Evolutionary conservation across 2,113 vertebrate species (phyloP).

Genomic region (Sciurus niger): DNA sequence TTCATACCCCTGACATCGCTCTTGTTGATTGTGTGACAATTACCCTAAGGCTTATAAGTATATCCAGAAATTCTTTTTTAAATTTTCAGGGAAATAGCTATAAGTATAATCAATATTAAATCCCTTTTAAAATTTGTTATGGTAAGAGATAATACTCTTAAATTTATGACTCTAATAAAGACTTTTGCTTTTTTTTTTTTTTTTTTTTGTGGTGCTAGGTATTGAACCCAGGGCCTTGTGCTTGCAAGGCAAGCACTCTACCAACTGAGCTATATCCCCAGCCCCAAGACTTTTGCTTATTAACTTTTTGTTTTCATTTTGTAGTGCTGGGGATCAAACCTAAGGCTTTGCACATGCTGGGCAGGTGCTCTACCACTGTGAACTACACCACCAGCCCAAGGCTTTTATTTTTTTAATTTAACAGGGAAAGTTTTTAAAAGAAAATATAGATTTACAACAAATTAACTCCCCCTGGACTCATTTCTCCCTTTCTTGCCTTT

Average conservation of each 20-base stretch:
- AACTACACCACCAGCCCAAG: neutral
- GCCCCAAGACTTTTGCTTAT: too few species aligned
- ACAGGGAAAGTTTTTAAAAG: conserved; percentile 42
- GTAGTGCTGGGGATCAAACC: too few species aligned
- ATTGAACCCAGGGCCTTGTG: too few species aligned
- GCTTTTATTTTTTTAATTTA: conserved; percentile 52
- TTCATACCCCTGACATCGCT: neutral
- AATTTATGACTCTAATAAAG: neutral
- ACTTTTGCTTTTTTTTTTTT: too few species aligned
- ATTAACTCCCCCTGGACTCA: conserved; percentile 7
- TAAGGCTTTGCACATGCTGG: too few species aligned
- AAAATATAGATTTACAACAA: neutral
- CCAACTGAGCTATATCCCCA: too few species aligned
- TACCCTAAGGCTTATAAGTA: neutral
- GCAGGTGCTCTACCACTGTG: too few species aligned
- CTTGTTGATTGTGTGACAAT: neutral
- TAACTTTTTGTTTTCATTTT: too few species aligned
- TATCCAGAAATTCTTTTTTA: conserved; percentile 48
- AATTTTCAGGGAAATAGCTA: neutral
- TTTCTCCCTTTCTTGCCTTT: neutral
- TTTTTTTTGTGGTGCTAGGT: too few species aligned
- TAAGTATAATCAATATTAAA: neutral
- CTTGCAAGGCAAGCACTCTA: too few species aligned
- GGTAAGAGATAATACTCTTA: neutral
- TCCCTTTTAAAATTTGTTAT: conserved; percentile 40